A percentile compares a stretch with the other conserved stretches of the same genome.
Conservation (phyloP, 2,888 invertebrate genomes). For the Noctuana brunneofusca region DNA sequence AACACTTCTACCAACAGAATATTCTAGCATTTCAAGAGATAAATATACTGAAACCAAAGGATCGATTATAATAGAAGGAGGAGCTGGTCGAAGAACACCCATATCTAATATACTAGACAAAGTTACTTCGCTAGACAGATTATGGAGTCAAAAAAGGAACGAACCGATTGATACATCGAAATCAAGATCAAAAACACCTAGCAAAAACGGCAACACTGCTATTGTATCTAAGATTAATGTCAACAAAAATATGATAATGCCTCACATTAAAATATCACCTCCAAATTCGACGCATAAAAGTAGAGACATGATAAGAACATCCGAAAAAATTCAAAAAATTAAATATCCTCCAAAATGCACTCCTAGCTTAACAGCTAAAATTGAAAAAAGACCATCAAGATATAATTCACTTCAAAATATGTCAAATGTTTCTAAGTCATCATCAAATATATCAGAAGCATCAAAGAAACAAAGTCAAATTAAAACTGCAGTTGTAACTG, state of each 20-base stretch:
- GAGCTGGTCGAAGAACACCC: slow-evolving; percentile 75
- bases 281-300: slow-evolving; percentile 60
- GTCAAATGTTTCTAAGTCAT: slow-evolving; percentile 62
- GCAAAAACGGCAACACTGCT: slow-evolving; percentile 45
- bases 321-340: slow-evolving; percentile 71
- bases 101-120: slow-evolving; percentile 77
- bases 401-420: slow-evolving; percentile 48
- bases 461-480: slow-evolving; percentile 58
- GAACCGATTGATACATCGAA: slow-evolving; percentile 70
- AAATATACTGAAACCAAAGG: slow-evolving; percentile 55
- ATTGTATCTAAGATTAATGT: slow-evolving; percentile 16
- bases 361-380: slow-evolving; percentile 55
- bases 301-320: slow-evolving; percentile 75
- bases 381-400: slow-evolving; percentile 51
- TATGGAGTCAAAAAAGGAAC: slow-evolving; percentile 78
- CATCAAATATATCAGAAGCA: slow-evolving; percentile 55
- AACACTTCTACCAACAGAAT: slow-evolving; percentile 72
- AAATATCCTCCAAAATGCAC: slow-evolving; percentile 66
- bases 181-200: slow-evolving; percentile 53
- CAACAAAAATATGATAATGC: slow-evolving; percentile 35
- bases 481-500: slow-evolving; percentile 68
- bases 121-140: slow-evolving; percentile 81
- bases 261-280: slow-evolving; percentile 45
- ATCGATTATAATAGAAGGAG: slow-evolving; percentile 72
- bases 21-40: slow-evolving; percentile 55